These are phyloP conservation scores for Emys orbicularis DNA, from an alignment of 2,797 vertebrate genomes.

Conservation along the genomic window DNA sequence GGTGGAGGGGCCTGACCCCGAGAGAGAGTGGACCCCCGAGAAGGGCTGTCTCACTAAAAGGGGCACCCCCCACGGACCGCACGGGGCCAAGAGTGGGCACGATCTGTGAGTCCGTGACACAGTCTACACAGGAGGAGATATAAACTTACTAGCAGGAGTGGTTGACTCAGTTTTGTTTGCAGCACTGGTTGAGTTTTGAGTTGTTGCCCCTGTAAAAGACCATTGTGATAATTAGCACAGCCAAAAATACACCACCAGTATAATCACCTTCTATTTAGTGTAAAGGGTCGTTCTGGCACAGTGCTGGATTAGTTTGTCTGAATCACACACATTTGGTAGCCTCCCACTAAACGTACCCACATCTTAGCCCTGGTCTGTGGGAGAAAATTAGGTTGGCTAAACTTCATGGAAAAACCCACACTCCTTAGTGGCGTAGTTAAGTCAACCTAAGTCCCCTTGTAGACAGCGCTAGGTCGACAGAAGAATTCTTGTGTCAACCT, in stretches of 20 bases:
- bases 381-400: background rate
- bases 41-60: too few relatives aligned
- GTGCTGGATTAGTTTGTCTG: background rate
- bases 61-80: too few relatives aligned
- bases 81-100: too few relatives aligned
- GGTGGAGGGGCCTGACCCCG: too few relatives aligned
- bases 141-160: background rate
- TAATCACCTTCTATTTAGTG: background rate
- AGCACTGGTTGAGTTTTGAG: constrained; percentile 47
- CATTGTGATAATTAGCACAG: background rate
- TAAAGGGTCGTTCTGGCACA: background rate
- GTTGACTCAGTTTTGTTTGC: constrained; percentile 9
- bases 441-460: background rate
- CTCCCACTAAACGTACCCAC: background rate
- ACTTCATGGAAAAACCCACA: background rate
- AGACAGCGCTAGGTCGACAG: background rate
- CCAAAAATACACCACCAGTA: background rate
- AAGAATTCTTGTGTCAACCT: background rate
- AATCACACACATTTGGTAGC: background rate
- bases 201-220: constrained; percentile 40
- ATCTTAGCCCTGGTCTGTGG: background rate
- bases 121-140: background rate
- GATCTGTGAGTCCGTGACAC: too few relatives aligned
- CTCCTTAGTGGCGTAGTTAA: too few relatives aligned
- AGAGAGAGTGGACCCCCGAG: too few relatives aligned